phyloP scores from a whole-genome alignment of 2,888 invertebrate genomes.

The Pogonocherus hispidulus region DNA sequence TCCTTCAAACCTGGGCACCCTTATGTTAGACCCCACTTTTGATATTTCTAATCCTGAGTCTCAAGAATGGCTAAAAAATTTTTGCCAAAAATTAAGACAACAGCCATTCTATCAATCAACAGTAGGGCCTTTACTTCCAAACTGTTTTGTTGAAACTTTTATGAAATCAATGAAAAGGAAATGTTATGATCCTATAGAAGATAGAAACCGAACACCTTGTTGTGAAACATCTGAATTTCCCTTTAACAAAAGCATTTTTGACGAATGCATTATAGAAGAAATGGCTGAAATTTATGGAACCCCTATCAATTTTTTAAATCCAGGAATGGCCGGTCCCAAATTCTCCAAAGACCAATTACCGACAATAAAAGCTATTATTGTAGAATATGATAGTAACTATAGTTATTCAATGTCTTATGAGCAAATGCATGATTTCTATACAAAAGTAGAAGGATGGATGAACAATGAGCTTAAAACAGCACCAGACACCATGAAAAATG shows the following conservation, averaged over 20 bases:
- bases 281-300: slow-evolving; percentile 84
- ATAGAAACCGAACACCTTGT: slow-evolving; percentile 83
- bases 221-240: slow-evolving; percentile 88
- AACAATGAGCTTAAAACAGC: slow-evolving; percentile 78
- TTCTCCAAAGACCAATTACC: slow-evolving; percentile 74
- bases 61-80: slow-evolving; percentile 87
- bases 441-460: slow-evolving; percentile 84
- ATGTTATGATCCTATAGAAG: slow-evolving; percentile 80
- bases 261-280: slow-evolving; percentile 84
- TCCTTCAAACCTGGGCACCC: slow-evolving; percentile 82
- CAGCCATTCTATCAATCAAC: slow-evolving; percentile 88
- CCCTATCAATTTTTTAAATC: slow-evolving; percentile 78
- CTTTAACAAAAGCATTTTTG: slow-evolving; percentile 81
- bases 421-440: slow-evolving; percentile 84
- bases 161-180: slow-evolving; percentile 82
- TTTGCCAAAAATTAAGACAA: slow-evolving; percentile 83
- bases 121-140: slow-evolving; percentile 82
- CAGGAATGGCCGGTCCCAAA: slow-evolving; percentile 87
- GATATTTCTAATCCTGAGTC: slow-evolving; percentile 84
- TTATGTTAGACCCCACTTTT: slow-evolving; percentile 85
- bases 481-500: slow-evolving; percentile 83
- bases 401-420: slow-evolving; percentile 85
- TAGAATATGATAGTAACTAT: slow-evolving; percentile 90
- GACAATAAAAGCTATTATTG: slow-evolving; percentile 82
- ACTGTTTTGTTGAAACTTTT: slow-evolving; percentile 95